These are phyloP conservation scores for Coelinius sp. DNA, from an alignment of 2,888 invertebrate species.

Conservation along the genomic window DNA sequence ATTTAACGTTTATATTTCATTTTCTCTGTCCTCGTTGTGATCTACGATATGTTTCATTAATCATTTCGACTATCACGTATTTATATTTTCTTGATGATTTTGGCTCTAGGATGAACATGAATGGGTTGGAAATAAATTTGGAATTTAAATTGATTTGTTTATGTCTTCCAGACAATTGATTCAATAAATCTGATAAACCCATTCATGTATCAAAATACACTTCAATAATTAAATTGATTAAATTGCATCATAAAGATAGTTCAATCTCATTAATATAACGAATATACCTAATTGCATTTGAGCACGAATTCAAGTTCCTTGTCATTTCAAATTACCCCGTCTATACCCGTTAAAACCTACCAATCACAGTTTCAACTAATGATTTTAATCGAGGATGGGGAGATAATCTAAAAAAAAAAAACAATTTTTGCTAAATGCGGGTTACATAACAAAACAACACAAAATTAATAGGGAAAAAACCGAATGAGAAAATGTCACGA, in stretches of 20 bases:
- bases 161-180: neutral
- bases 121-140: too few relatives aligned
- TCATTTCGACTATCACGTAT: neutral
- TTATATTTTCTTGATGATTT: too few relatives aligned
- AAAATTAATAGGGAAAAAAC: neutral
- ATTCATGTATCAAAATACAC: neutral
- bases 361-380: neutral
- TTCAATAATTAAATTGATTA: neutral
- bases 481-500: conserved; percentile 29
- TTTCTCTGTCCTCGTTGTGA: conserved; percentile 31
- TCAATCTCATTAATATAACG: conserved; percentile 3
- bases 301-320: conserved; percentile 50
- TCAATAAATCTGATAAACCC: neutral
- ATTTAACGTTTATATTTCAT: conserved; percentile 6
- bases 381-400: conserved; percentile 16
- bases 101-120: too few relatives aligned
- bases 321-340: conserved; percentile 8
- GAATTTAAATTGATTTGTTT: neutral
- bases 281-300: conserved; percentile 34
- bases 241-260: conserved; percentile 24
- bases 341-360: neutral
- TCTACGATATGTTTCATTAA: neutral
- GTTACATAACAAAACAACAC: conserved; percentile 12
- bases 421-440: conserved; percentile 34
- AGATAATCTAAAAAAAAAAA: neutral